Base-by-base conservation (phyloP, 2,888 invertebrate species). In the Hanleya hanleyi region DNA sequence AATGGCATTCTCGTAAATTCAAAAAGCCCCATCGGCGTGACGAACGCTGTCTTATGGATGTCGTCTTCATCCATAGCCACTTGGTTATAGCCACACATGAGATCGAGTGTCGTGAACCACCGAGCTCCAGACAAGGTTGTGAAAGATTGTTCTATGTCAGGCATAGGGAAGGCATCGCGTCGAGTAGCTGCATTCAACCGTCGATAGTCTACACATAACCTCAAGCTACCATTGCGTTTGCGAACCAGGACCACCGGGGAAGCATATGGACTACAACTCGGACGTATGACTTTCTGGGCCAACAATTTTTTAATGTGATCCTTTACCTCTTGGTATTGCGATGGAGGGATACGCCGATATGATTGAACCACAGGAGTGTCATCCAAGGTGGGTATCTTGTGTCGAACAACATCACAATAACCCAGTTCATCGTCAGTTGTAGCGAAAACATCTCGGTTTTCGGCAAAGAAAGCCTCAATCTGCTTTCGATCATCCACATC, bases 221-320 rank as follows among this genome's bases (percentile, higher is more conserved):
- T 61, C 12, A 70, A 29, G 12, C 61, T 49, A 15, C 73, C 77
- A 36, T 79, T 76, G 41, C 75, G 77, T 65, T 81, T 81, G 12
- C 67, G 1, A 0, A 79, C 74, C 6, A 79, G 15, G 12, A 77
- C 77, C 2, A 81, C 71, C 3, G 80, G 78, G 12, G 77, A 76
- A 6, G 77, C 73, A 61, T 73, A 81, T 18, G 78, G 76, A 41
- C 74, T 73, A n/a, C 37, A 57, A 51, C 73, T 71, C n/a, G 73
- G 72, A 12, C 50, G n/a, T 35, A 81, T 81, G 26, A 81, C 64
- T 1, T 47, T 62, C n/a, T 61, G 29, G 0, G 57, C 57, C 36
- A 78, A 41, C 62, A 78, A 38, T 9, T 64, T 64, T 7, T 67
- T 36, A 7, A 78, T 70, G 26, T 76, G 71, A 7, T 50, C n/a